A percentile compares a stretch with the other conserved stretches of the same genome.
These are phyloP conservation scores for Phenganax marumi DNA, from an alignment of 92 coral and sea anemone species.

Conservation along the genomic window DNA sequence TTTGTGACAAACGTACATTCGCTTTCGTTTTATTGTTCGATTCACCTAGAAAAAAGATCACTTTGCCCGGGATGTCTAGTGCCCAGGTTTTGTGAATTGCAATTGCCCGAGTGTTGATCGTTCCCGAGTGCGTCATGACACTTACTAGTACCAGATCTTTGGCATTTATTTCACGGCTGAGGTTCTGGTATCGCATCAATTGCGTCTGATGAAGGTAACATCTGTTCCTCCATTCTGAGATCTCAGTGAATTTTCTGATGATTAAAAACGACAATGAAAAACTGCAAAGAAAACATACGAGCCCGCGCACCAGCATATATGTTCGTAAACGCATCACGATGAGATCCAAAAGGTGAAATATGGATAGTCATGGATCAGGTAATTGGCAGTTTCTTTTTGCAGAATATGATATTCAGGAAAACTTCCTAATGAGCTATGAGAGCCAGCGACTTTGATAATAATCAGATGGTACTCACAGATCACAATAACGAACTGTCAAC, in stretches of 20 bases:
- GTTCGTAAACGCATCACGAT: background rate
- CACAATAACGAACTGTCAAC: too few relatives aligned
- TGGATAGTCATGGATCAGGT: too few relatives aligned
- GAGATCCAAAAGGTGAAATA: too few relatives aligned
- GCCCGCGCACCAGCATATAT: background rate
- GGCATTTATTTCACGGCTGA: constrained; percentile 64
- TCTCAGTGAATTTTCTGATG: background rate
- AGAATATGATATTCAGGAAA: too few relatives aligned
- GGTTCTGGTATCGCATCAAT: background rate
- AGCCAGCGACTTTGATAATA: too few relatives aligned
- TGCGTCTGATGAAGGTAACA: background rate
- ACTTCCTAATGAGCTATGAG: too few relatives aligned
- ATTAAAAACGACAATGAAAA: background rate
- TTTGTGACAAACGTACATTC: constrained; percentile 57
- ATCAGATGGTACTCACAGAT: too few relatives aligned
- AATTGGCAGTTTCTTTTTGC: too few relatives aligned
- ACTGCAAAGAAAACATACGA: background rate
- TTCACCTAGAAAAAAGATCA: constrained; percentile 64
- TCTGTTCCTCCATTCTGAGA: background rate
- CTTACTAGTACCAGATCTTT: constrained; percentile 80
- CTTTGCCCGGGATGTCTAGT: constrained; percentile 73
- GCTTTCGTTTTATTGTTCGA: constrained; percentile 61
- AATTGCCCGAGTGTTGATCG: constrained; percentile 78
- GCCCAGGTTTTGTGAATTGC: constrained; percentile 95
- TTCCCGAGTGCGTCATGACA: constrained; percentile 87